A percentile compares a stretch with the other conserved stretches of the same genome.
These are phyloP conservation scores for Zhuqinia jingwanae DNA, from an alignment of 2,888 invertebrate species.

Conservation along the genomic window DNA sequence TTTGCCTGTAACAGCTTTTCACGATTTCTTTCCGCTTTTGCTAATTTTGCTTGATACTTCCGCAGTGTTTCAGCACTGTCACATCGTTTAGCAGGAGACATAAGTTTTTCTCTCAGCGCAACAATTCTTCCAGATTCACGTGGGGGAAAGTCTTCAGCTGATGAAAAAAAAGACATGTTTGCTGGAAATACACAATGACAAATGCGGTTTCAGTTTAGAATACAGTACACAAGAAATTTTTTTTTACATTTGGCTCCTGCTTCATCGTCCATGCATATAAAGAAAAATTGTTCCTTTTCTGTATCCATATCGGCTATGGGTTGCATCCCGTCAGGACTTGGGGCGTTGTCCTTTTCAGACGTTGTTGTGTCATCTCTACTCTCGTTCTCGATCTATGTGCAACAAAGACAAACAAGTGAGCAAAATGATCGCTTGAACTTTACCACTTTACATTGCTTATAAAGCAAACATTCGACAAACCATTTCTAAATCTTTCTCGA, in stretches of 20 bases:
- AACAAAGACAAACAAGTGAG: too few species aligned
- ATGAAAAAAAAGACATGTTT: too few species aligned
- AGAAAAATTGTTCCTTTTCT: conserved; percentile 80
- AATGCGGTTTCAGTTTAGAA: too few species aligned
- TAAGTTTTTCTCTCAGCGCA: conserved; percentile 76
- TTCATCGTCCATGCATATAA: conserved; percentile 74
- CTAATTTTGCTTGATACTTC: conserved; percentile 93
- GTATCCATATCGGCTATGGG: conserved; percentile 89
- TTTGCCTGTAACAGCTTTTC: conserved; percentile 87
- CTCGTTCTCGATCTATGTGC: conserved; percentile 75
- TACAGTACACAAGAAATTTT: too few species aligned
- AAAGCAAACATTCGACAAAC: too few species aligned
- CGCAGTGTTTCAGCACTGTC: conserved; percentile 85
- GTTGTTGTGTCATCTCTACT: conserved; percentile 67
- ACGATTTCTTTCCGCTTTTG: conserved; percentile 93
- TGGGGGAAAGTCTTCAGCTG: conserved; percentile 74
- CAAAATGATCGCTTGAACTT: too few species aligned
- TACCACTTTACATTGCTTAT: too few species aligned
- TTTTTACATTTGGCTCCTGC: conserved; percentile 66
- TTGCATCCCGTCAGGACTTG: conserved; percentile 86
- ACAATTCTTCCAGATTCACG: conserved; percentile 74
- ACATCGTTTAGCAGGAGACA: conserved; percentile 78
- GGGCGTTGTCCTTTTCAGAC: conserved; percentile 71
- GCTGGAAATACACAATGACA: neutral
- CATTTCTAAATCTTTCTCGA: conserved; percentile 81